These are phyloP conservation scores for Caenorhabditis imperialis DNA, from an alignment of 2,888 invertebrate species.

Conservation along the genomic window DNA sequence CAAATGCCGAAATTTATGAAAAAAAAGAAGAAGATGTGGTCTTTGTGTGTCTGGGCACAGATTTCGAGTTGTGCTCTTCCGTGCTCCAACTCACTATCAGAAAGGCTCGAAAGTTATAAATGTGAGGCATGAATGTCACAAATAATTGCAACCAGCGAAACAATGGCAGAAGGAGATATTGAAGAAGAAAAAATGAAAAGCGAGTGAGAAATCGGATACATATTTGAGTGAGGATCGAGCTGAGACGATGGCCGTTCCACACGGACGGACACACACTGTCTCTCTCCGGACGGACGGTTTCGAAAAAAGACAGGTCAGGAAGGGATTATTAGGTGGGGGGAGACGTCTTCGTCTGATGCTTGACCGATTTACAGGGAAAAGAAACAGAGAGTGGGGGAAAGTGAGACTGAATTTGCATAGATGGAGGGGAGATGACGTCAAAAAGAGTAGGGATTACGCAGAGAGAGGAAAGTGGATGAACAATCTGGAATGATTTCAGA, in stretches of 20 bases:
- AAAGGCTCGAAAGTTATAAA: too few relatives aligned
- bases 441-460: conserved; percentile 13
- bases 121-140: too few relatives aligned
- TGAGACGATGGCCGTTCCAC: too few relatives aligned
- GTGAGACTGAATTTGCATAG: conserved; percentile 53
- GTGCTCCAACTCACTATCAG: too few relatives aligned
- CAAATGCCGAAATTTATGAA: neutral
- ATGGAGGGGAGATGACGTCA: conserved; percentile 41
- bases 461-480: conserved; percentile 9
- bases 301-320: conserved; percentile 24
- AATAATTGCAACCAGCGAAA: neutral
- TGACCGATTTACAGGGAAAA: conserved; percentile 32
- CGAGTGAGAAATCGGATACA: too few relatives aligned
- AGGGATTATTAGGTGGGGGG: neutral
- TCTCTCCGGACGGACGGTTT: conserved; percentile 29
- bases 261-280: too few relatives aligned
- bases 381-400: conserved; percentile 23
- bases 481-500: neutral
- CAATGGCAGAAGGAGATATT: conserved; percentile 1
- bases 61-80: too few relatives aligned
- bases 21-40: too few relatives aligned
- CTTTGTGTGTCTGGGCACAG: too few relatives aligned
- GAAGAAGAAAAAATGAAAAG: neutral
- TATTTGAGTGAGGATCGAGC: too few relatives aligned
- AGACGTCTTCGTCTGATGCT: neutral